Percentiles rank a stretch among this genome's conserved stretches.
phyloP scores from a whole-genome alignment of 2,888 invertebrate species.

The Clistopyga incitator region DNA sequence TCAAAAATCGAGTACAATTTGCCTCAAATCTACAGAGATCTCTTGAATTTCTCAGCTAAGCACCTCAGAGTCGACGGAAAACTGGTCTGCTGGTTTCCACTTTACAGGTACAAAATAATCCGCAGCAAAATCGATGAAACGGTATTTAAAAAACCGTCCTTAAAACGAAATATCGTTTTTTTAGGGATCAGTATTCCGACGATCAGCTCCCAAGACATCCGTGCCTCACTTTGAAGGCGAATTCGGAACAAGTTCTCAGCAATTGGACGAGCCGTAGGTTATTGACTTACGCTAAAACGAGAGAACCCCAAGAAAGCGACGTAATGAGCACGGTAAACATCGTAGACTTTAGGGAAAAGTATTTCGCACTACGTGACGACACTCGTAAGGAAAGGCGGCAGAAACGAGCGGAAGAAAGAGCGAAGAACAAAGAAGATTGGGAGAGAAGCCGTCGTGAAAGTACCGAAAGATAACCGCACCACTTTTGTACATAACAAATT shows the following conservation, averaged over 20 bases:
- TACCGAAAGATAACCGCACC: constrained; percentile 73
- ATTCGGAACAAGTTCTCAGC: constrained; percentile 95
- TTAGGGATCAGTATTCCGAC: constrained; percentile 90
- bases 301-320: constrained; percentile 84
- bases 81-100: constrained; percentile 98
- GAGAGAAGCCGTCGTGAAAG: constrained; percentile 73
- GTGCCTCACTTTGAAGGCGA: constrained; percentile 90
- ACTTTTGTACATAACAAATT: constrained; percentile 64
- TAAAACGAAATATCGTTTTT: constrained; percentile 10
- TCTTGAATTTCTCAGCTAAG: constrained; percentile 92
- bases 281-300: constrained; percentile 93
- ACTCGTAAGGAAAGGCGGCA: constrained; percentile 87
- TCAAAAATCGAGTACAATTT: constrained; percentile 94
- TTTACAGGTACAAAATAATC: constrained; percentile 88
- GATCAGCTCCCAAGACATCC: constrained; percentile 92
- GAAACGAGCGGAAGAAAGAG: constrained; percentile 84
- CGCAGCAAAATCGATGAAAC: neutral
- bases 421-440: constrained; percentile 78
- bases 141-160: neutral
- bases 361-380: constrained; percentile 89
- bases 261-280: constrained; percentile 92
- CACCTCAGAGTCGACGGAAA: constrained; percentile 91
- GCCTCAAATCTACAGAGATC: constrained; percentile 92
- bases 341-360: constrained; percentile 88
- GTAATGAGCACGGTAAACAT: constrained; percentile 78